phyloP scores from a whole-genome alignment of 2,888 invertebrate species.

The Drosophila mayaguana region DNA sequence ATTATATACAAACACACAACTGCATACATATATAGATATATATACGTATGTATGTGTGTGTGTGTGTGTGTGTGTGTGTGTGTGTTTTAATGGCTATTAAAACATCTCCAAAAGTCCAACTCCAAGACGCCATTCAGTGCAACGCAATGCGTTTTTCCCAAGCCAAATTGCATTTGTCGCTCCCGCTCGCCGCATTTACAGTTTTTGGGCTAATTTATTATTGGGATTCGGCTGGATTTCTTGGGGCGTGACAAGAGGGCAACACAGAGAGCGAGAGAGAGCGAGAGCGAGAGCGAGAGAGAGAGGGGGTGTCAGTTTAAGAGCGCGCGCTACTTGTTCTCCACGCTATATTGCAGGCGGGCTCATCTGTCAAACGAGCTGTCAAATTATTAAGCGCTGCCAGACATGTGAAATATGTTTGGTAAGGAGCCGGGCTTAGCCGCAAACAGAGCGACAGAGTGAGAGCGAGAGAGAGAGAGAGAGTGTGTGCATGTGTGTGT shows the following conservation, averaged over 20 bases:
- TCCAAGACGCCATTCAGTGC: conserved; percentile 22
- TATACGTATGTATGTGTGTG: conserved; percentile 22
- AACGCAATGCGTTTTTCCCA: conserved; percentile 47
- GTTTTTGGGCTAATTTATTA: conserved; percentile 77
- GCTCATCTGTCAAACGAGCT: conserved; percentile 73
- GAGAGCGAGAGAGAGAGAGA: conserved; percentile 8
- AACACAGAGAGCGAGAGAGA: background rate
- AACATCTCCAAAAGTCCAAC: conserved; percentile 42
- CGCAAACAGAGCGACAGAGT: conserved; percentile 13
- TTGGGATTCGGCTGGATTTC: conserved; percentile 35
- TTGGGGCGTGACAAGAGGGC: background rate
- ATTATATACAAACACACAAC: background rate
- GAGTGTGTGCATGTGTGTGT: background rate
- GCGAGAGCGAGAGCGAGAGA: background rate
- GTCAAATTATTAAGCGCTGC: conserved; percentile 78
- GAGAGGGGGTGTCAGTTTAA: conserved; percentile 26
- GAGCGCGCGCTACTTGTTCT: conserved; percentile 41
- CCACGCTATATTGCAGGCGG: conserved; percentile 41
- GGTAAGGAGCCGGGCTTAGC: conserved; percentile 42
- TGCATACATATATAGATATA: background rate
- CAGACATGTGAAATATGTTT: conserved; percentile 73
- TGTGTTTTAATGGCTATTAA: conserved; percentile 70
- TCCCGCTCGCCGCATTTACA: conserved; percentile 64
- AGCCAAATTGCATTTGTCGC: conserved; percentile 69
- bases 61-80: conserved; percentile 54